Evolutionary conservation across 2,888 invertebrate species (phyloP), one percentile per base, ranked within the genome.

Genomic region (Catocala fraxini): DNA sequence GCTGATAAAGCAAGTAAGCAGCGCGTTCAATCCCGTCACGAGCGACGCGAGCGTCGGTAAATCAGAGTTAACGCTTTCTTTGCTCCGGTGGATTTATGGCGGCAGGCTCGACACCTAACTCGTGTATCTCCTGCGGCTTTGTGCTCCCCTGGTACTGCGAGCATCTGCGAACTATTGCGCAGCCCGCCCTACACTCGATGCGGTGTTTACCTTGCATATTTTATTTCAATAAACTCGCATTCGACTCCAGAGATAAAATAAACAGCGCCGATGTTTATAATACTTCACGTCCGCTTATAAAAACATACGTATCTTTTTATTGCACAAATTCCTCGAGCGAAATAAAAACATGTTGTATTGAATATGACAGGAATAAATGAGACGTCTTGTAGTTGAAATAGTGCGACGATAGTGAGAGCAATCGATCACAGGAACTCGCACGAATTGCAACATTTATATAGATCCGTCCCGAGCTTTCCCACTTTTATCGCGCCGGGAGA

Each of bases 61-160:
- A 91, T 92, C 91, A 90, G 87, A 82, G 89, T 89, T 90, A 90
- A 89, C 86, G 86, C 86, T 89, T 89, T 90, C 88, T 89, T 89
- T 87, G 79, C 87, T 79, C 76, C 79, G 68, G 73, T 76, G 82
- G 86, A 92, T 91, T 90, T 91, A 91, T 88, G 80, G 88, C 77
- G 77, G 72, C 80, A 83, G 79, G 82, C 81, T 80, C 83, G 83
- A 79, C 82, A 83, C 81, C 73, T 82, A 79, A 82, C 81, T 79
- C 82, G 82, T 85, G 83, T 83, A 82, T 84, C 84, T 85, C 81
- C 77, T 71, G 62, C 75, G 79, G 76, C 77, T 82, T 82, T 80
- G 79, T 85, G 81, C 74, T 80, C 77, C 71, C 84, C 83, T 82
- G 78, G 85, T 88, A 86, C 79, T 77, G 63, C 15, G 60, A 52